phyloP scores from a whole-genome alignment of 2,113 vertebrate genomes.

The Sinocyclocheilus maitianheensis region DNA sequence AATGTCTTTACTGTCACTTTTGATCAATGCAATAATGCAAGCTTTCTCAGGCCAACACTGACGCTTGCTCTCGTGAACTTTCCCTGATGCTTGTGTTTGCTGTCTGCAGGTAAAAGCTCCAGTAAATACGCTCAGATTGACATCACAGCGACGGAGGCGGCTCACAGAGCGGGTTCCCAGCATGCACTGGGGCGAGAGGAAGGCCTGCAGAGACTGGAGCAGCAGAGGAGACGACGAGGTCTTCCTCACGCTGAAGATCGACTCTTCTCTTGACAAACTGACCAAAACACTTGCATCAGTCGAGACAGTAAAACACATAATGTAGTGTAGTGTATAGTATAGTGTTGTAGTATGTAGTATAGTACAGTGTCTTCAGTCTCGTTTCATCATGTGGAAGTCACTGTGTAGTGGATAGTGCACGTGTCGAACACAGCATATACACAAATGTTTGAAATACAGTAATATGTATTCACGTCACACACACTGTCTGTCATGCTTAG shows the following conservation, averaged over 20 bases:
- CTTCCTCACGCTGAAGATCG: not conserved
- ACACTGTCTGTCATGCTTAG: not conserved
- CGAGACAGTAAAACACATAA: not conserved
- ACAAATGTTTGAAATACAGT: no score
- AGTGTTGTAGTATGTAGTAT: not conserved
- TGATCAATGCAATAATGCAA: no score
- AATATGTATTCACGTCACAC: not conserved
- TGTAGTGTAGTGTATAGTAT: not conserved
- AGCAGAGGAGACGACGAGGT: slow-evolving; percentile 70
- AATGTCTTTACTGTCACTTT: no score
- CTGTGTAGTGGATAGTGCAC: not conserved
- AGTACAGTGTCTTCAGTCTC: not conserved
- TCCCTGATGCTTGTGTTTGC: not conserved
- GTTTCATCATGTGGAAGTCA: not conserved
- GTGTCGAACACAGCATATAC: not conserved
- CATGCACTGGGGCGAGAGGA: slow-evolving; percentile 86
- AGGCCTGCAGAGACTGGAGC: slow-evolving; percentile 84
- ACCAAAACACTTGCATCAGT: slow-evolving; percentile 7
- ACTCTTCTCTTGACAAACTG: not conserved
- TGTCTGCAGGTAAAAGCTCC: slow-evolving; percentile 74
- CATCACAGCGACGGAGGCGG: slow-evolving; percentile 83
- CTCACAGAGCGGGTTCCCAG: slow-evolving; percentile 83
- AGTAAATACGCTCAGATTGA: slow-evolving; percentile 88
- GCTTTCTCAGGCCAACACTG: not conserved
- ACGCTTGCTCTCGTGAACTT: not conserved